These are phyloP conservation scores for Megaceryle torquata DNA, from an alignment of 2,113 vertebrate species.

Conservation along the genomic window DNA sequence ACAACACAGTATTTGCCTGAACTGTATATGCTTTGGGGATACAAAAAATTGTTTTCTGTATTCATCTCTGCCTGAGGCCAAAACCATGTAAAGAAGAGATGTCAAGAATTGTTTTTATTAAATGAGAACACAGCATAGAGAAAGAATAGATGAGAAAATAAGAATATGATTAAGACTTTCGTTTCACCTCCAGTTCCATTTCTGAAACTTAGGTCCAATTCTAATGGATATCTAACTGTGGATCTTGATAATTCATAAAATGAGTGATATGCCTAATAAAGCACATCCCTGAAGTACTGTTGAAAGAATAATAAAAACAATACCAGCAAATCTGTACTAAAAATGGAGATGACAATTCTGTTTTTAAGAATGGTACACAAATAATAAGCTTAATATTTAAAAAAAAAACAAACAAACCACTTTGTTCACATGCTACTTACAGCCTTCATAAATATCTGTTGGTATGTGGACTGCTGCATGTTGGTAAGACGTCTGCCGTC, in stretches of 20 bases:
- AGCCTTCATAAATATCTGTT: conserved; percentile 97
- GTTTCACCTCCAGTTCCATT: background rate
- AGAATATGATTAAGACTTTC: background rate
- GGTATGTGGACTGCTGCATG: conserved; percentile 97
- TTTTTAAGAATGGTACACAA: background rate
- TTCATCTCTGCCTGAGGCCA: background rate
- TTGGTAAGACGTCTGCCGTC: conserved; percentile 88
- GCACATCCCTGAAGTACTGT: background rate
- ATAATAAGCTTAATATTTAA: background rate
- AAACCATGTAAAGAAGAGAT: background rate
- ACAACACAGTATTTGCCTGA: background rate
- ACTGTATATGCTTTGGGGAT: background rate
- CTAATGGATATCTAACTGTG: background rate
- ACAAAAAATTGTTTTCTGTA: background rate
- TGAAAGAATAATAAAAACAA: background rate
- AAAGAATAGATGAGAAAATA: background rate
- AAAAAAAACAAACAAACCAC: background rate
- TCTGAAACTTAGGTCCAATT: background rate
- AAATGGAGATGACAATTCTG: background rate
- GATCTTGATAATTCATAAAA: background rate
- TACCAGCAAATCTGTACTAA: background rate
- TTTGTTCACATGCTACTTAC: conserved; percentile 79
- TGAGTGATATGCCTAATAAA: background rate
- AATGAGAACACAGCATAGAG: background rate
- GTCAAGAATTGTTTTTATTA: background rate